Evolutionary conservation across 2,797 vertebrate species (phyloP).

Genomic region (Eremophila alpestris): DNA sequence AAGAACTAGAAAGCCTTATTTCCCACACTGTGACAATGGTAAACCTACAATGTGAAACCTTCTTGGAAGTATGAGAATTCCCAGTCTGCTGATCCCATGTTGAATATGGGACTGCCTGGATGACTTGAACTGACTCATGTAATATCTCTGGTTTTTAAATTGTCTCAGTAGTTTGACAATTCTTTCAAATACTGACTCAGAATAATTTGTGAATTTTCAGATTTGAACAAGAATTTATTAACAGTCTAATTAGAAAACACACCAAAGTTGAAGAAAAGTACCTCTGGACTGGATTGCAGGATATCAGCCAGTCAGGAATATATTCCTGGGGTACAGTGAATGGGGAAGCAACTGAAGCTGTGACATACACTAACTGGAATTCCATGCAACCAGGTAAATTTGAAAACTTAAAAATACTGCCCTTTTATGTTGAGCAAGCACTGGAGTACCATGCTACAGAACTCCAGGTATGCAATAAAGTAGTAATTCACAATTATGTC

Average conservation of each 20-base stretch:
- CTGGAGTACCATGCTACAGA: background rate
- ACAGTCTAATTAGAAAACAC: slow-evolving; percentile 83
- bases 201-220: slow-evolving; percentile 73
- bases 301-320: slow-evolving; percentile 80
- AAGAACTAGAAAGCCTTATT: background rate
- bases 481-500: background rate
- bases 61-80: background rate
- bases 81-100: background rate
- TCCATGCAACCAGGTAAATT: slow-evolving; percentile 81
- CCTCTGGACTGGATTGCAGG: slow-evolving; percentile 92
- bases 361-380: slow-evolving; percentile 90
- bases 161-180: background rate
- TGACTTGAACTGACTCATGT: background rate
- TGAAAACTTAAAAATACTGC: background rate
- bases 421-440: background rate
- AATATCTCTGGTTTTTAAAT: background rate
- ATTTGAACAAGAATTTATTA: slow-evolving; percentile 95
- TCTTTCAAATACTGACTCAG: background rate
- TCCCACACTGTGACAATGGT: background rate
- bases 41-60: background rate
- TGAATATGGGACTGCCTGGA: background rate
- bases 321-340: slow-evolving; percentile 84
- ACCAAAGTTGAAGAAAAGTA: slow-evolving; percentile 74
- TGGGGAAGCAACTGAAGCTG: slow-evolving; percentile 43
- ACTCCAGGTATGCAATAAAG: background rate